Conservation (phyloP, 2,888 invertebrate genomes). For the Branchipolynoe longqiensis region DNA sequence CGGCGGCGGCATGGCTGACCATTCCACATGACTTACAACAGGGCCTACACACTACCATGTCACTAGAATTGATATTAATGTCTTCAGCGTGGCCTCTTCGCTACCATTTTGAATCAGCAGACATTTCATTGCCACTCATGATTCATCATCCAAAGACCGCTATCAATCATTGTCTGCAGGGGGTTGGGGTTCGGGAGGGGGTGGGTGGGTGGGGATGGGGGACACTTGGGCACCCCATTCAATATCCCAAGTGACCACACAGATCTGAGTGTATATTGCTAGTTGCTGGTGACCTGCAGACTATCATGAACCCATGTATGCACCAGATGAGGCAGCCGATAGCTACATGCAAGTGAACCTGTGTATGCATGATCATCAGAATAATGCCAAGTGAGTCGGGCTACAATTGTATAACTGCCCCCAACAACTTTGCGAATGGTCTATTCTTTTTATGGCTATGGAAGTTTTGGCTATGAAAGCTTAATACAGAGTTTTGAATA, state of each 20-base stretch:
- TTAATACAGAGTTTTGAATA: background rate
- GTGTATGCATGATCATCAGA: background rate
- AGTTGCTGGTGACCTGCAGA: background rate
- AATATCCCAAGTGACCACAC: background rate
- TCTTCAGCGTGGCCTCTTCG: no score
- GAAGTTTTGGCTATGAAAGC: background rate
- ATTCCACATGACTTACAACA: constrained; percentile 43
- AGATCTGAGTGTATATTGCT: constrained; percentile 14
- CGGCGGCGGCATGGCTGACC: background rate
- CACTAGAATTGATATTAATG: no score
- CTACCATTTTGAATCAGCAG: background rate
- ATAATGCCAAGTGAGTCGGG: background rate
- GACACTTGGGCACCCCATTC: no score
- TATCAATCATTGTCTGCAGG: background rate
- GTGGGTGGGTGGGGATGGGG: no score
- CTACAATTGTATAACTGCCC: constrained; percentile 9
- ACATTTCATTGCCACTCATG: background rate
- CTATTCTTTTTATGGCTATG: background rate
- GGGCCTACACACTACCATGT: background rate
- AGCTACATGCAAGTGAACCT: background rate
- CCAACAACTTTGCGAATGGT: background rate
- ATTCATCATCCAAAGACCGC: background rate
- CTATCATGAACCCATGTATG: background rate
- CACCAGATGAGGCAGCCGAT: constrained; percentile 7
- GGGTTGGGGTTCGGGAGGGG: no score